These are phyloP conservation scores for Phylloscopus whistleri DNA, from an alignment of 2,113 vertebrate species.

Conservation along the genomic window DNA sequence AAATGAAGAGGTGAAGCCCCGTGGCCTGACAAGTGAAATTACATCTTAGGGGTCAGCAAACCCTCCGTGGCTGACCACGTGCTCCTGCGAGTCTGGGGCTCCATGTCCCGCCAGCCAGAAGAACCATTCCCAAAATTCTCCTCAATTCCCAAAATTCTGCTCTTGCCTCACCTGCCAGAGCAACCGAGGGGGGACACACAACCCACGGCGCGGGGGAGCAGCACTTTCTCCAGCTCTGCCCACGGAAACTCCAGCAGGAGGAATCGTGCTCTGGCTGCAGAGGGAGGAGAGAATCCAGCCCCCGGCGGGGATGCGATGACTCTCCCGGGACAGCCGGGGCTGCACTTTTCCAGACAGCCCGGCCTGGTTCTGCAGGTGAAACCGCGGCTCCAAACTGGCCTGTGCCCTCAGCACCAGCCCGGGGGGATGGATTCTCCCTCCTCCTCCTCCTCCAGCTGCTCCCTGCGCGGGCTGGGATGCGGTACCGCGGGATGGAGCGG, in stretches of 20 bases:
- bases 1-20: neutral
- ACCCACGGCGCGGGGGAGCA: rapidly evolving
- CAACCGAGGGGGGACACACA: neutral
- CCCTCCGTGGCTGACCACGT: neutral
- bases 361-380: neutral
- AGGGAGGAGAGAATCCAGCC: neutral
- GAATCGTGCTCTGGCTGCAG: neutral
- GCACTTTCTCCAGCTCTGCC: neutral
- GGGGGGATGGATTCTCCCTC: neutral
- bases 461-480: neutral
- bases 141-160: neutral
- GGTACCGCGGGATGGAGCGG: neutral
- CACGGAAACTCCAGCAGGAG: neutral
- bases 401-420: neutral
- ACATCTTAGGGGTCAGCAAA: neutral
- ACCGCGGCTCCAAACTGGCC: rapidly evolving
- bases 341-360: neutral
- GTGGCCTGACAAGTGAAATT: neutral
- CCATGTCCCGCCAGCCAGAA: neutral
- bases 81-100: neutral
- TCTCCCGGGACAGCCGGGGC: rapidly evolving
- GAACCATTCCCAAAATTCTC: neutral
- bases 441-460: neutral
- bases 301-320: neutral
- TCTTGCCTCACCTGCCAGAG: neutral